Percentiles rank a stretch among this genome's conserved stretches.
Conservation (phyloP, 2,797 vertebrate species). For the Anguilla anguilla region DNA sequence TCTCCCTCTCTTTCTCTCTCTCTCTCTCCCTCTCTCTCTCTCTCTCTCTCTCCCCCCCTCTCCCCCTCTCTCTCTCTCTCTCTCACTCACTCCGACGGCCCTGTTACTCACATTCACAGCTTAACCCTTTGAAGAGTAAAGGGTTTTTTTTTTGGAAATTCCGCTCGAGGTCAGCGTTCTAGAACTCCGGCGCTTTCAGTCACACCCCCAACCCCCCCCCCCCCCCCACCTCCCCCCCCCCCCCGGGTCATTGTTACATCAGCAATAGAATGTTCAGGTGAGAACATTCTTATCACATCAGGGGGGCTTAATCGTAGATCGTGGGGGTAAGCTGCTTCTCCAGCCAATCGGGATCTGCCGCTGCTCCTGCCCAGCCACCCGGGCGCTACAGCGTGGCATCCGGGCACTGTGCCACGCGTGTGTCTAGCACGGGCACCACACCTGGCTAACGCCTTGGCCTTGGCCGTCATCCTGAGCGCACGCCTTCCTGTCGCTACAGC, state of each 20-base stretch:
- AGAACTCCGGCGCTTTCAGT: too few relatives aligned
- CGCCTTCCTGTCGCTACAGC: background rate
- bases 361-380: background rate
- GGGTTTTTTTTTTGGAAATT: too few relatives aligned
- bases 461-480: background rate
- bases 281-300: too few relatives aligned
- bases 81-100: too few relatives aligned
- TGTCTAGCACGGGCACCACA: background rate
- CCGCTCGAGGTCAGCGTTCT: too few relatives aligned
- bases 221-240: too few relatives aligned
- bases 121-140: background rate
- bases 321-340: background rate
- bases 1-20: background rate
- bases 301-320: background rate
- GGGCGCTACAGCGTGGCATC: background rate
- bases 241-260: too few relatives aligned
- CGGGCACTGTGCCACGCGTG: background rate
- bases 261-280: too few relatives aligned
- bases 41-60: background rate
- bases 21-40: background rate
- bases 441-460: background rate
- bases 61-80: background rate
- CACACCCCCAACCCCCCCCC: too few relatives aligned
- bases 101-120: conserved; percentile 4
- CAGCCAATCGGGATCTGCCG: background rate